A percentile compares a stretch with the other conserved stretches of the same genome.
Conservation (phyloP, 2,888 invertebrate species). For the Limenitis camilla region DNA sequence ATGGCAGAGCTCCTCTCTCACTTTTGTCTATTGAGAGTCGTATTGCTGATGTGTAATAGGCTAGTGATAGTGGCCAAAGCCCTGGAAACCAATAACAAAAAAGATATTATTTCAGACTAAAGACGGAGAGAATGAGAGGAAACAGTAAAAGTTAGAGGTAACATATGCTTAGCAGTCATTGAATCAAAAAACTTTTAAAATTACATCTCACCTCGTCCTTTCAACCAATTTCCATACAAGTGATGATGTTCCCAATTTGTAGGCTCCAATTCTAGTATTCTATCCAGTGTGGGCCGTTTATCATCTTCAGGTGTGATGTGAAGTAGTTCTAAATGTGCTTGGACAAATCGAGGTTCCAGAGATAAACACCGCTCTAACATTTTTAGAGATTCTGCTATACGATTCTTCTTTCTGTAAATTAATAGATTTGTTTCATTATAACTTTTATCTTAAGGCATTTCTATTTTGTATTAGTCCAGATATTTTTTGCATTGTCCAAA, state of each 20-base stretch:
- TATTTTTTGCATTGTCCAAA: no score
- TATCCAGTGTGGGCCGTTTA: conserved; percentile 74
- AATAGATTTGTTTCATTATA: no score
- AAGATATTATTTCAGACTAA: background rate
- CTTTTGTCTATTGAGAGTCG: conserved; percentile 44
- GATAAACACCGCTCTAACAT: conserved; percentile 81
- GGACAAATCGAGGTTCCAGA: conserved; percentile 79
- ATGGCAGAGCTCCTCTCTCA: conserved; percentile 73
- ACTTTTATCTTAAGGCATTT: no score
- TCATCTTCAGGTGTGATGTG: conserved; percentile 69
- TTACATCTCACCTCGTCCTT: conserved; percentile 72
- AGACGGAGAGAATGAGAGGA: no score
- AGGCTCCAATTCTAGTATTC: conserved; percentile 79
- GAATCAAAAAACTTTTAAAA: no score
- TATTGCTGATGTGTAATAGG: conserved; percentile 52
- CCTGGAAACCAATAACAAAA: conserved; percentile 32
- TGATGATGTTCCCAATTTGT: conserved; percentile 80
- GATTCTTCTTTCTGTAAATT: conserved; percentile 78
- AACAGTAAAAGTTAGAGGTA: no score
- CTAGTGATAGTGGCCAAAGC: conserved; percentile 46
- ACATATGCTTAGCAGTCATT: no score
- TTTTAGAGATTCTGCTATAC: conserved; percentile 76
- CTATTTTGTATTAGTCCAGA: no score
- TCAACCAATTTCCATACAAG: conserved; percentile 82
- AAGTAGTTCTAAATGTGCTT: conserved; percentile 80